Evolutionary conservation across 2,113 vertebrate genomes (phyloP).

Genomic region (Columbina picui): DNA sequence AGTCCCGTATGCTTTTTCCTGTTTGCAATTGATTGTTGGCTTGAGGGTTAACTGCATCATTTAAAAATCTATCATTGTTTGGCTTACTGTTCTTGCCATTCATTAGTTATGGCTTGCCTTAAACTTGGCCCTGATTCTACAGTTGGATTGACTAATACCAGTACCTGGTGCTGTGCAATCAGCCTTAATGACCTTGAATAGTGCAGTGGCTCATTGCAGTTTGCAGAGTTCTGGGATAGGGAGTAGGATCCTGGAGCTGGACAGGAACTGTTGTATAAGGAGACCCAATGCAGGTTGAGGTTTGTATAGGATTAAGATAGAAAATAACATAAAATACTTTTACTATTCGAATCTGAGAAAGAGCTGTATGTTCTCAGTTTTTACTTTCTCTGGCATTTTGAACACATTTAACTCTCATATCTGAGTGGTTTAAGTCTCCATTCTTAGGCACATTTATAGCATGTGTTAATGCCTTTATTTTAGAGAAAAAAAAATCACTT

Average conservation of each 20-base stretch:
- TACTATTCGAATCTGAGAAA: not conserved
- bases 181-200: not conserved
- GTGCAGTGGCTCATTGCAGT: not conserved
- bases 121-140: not conserved
- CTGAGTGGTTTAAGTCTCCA: not conserved
- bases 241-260: not conserved
- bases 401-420: not conserved
- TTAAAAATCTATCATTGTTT: slow-evolving; percentile 38
- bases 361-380: not conserved
- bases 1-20: not conserved
- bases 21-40: slow-evolving; percentile 1
- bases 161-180: not conserved
- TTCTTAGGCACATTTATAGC: not conserved
- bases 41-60: slow-evolving; percentile 2
- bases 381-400: not conserved
- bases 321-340: not conserved
- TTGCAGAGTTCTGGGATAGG: not conserved
- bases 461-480: not conserved
- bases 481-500: not conserved
- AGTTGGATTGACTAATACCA: not conserved
- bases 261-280: not conserved
- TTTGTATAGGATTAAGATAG: not conserved
- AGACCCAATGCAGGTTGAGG: not conserved
- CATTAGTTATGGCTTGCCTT: not conserved
- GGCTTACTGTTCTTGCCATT: not conserved